Conservation (phyloP, 2,113 vertebrate species). For the Petromus typicus region DNA sequence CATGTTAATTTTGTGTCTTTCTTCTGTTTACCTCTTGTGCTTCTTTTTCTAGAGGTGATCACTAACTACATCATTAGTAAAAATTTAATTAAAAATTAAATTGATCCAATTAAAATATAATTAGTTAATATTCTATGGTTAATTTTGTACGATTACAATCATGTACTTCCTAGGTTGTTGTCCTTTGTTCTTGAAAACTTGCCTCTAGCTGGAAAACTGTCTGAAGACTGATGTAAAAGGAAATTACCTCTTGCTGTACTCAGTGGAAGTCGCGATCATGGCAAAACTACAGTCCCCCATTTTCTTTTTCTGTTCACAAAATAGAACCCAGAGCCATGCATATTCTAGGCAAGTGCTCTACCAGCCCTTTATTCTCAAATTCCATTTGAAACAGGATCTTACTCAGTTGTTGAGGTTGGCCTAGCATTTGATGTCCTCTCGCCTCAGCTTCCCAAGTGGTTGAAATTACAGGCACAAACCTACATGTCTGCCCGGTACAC, state of each 20-base stretch:
- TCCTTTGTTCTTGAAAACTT: slow-evolving; percentile 31
- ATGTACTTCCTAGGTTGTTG: neutral
- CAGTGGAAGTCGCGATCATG: fast-evolving
- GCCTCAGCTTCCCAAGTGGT: neutral
- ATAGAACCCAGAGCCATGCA: neutral
- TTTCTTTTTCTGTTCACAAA: neutral
- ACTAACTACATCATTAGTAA: neutral
- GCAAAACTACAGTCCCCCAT: neutral
- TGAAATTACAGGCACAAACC: neutral
- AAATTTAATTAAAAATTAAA: neutral
- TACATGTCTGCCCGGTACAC: neutral
- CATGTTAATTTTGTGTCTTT: neutral
- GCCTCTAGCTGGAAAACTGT: neutral
- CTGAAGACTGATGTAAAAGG: neutral
- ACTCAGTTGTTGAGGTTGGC: neutral
- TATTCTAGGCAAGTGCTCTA: neutral
- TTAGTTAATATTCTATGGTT: neutral
- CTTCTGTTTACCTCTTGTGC: neutral
- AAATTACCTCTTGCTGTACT: neutral
- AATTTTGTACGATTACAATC: neutral
- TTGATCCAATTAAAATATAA: neutral
- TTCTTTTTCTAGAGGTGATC: neutral
- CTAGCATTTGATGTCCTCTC: neutral
- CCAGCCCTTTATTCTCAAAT: neutral
- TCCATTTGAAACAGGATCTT: neutral